phyloP scores from a whole-genome alignment of 2,797 vertebrate species.

The Cyclura pinguis region DNA sequence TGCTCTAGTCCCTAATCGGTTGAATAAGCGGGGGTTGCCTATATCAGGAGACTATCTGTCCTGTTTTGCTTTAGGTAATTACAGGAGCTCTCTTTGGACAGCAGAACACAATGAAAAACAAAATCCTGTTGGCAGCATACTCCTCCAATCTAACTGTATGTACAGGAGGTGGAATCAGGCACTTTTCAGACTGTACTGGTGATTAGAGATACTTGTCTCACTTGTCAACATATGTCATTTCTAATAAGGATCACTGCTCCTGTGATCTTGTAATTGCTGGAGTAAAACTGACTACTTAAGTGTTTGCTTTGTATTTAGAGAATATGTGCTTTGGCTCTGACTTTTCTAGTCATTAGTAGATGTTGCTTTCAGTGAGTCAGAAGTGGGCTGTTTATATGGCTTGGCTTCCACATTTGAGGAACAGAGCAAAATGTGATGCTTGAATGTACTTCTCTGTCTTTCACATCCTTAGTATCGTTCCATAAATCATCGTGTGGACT shows the following conservation, averaged over 20 bases:
- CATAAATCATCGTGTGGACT: slow-evolving; percentile 93
- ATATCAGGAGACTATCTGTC: background rate
- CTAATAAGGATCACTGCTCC: too few species aligned
- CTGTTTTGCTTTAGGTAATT: background rate
- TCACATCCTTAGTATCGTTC: slow-evolving; percentile 88
- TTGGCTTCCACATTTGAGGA: slow-evolving; percentile 26
- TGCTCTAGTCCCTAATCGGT: too few species aligned
- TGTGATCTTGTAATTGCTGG: background rate
- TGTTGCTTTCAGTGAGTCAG: background rate
- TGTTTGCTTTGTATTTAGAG: background rate
- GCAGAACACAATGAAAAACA: background rate
- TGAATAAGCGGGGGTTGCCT: too few species aligned
- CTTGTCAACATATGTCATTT: too few species aligned
- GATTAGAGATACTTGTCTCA: background rate
- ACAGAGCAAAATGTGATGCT: background rate
- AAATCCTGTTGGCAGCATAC: background rate
- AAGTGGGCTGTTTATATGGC: background rate
- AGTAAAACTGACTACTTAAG: background rate
- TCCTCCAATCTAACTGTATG: background rate
- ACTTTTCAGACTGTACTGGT: background rate
- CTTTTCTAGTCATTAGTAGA: background rate
- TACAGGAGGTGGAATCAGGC: background rate
- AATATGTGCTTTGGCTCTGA: background rate
- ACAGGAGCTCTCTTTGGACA: background rate
- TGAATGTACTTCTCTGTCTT: slow-evolving; percentile 34